Evolutionary conservation across 2,888 invertebrate species (phyloP), one percentile per base, ranked within the genome.

Genomic region (Hipparchia semele): DNA sequence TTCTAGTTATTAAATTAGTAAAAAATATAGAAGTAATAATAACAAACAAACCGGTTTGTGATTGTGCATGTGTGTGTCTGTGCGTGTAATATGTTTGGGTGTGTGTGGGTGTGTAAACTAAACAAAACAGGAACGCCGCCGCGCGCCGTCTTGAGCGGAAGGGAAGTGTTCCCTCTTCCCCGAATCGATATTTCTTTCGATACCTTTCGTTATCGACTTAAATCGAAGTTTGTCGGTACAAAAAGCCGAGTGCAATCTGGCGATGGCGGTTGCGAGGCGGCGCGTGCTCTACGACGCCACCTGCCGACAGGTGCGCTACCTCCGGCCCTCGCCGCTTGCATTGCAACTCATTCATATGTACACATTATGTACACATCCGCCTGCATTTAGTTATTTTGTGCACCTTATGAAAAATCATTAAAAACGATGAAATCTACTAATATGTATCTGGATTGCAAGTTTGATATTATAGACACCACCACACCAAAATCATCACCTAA

Each of bases 221-320:
- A 60, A 60, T 59, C 59, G 10, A 60, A 10, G 12, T 60, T 39
- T 60, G 59, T 60, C 59, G 39, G 6, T 39, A 58, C 23, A 58
- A 60, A 60, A 60, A 39, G 59, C 59, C 39, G 59, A 60, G 59
- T 60, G 59, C 59, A 60, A 39, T 60, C 39, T 60, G 59, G 59
- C 59, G 59, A 12, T 33, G 33, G 59, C 59, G 59, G 59, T 60
- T 60, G 59, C 59, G 59, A 10, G 10, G 8, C 59, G 58, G 58
- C 58, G 13, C 58, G 59, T 39, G 59, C 39, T 33, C 59, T 13
- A 8, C 59, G 39, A 5, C 39, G 39, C 59, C 59, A 60, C 59
- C 59, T 60, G 59, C 39, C 59, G 59, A 10, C 59, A 60, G 59
- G 59, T 60, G 59, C 59, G 23, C 23, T 8, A 58, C 59, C 39